Conservation (phyloP, 2,797 vertebrate species). For the Crotalus adamanteus region DNA sequence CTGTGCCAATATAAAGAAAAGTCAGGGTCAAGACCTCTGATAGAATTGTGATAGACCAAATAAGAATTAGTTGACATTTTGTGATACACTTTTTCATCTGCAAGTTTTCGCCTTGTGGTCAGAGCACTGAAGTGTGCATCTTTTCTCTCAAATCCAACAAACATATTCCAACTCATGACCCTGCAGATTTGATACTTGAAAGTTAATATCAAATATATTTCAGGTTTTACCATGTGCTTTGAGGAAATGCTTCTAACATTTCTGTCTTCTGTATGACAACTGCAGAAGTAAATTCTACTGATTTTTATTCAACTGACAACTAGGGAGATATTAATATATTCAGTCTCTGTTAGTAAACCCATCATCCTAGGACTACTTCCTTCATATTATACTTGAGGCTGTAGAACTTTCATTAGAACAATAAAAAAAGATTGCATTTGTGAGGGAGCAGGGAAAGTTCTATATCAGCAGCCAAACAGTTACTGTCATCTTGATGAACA, state of each 20-base stretch:
- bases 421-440: background rate
- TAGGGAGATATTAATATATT: background rate
- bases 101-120: background rate
- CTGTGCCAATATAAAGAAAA: background rate
- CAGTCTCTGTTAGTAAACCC: background rate
- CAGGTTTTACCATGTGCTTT: background rate
- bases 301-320: background rate
- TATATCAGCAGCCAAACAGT: background rate
- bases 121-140: background rate
- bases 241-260: background rate
- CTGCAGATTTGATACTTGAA: background rate
- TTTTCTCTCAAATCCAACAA: background rate
- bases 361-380: background rate
- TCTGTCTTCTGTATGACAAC: background rate
- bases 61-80: slow-evolving; percentile 6
- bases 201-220: background rate
- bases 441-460: background rate
- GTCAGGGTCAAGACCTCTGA: background rate
- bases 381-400: background rate
- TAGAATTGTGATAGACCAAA: background rate
- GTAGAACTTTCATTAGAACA: background rate
- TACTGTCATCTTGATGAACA: background rate
- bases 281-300: background rate
- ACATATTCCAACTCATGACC: background rate
- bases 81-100: background rate